Evolutionary conservation across 2,888 invertebrate species (phyloP), one percentile per base, ranked within the genome.

Genomic region (Galerucella calmariensis): DNA sequence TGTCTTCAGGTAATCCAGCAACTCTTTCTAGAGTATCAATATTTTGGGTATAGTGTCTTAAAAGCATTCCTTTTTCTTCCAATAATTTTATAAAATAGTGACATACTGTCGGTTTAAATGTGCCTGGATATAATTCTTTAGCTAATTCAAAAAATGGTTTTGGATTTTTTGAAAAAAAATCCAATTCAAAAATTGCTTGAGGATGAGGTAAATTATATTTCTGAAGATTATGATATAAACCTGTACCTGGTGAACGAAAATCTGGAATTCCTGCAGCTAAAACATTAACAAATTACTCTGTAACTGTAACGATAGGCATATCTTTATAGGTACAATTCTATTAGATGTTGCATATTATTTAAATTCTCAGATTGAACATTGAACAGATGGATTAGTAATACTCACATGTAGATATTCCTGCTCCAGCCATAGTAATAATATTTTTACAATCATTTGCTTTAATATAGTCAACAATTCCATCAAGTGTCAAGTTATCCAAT

Each of bases 321-420:
- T 20, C 20, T 20, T 20, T 20, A 20, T 20, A 20, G 20, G 20
- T 20, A 20, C 20, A 20, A 20, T 20, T 0, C 6, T 41, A 41
- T 41, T 41, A 41, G 35, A 41, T 41, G 35, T 41, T 41, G 35
- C 35, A 41, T 41, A 41, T 6, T 41, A 41, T 41, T 41, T 9
- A 41, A 41, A 41, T 35, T 6, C 6, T 9, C 35, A 41, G 35
- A 41, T 41, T 9, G 35, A 41, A 41, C 35, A 41, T 41, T 41
- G 8, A 41, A 24, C 58, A 41, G 8, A 41, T 68, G 56, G 46
- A 68, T 48, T 74, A 20, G 14, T 14, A 24, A 58, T 69, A 90
- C 92, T 92, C 90, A 97, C 97, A 94, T 65, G 98, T 99, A 2
- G 97, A 98, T 84, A 99, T 97, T 68, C 98, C 98, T 80, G 98